Base-by-base conservation (phyloP, 2,797 vertebrate species). In the Gallinago solitaria region DNA sequence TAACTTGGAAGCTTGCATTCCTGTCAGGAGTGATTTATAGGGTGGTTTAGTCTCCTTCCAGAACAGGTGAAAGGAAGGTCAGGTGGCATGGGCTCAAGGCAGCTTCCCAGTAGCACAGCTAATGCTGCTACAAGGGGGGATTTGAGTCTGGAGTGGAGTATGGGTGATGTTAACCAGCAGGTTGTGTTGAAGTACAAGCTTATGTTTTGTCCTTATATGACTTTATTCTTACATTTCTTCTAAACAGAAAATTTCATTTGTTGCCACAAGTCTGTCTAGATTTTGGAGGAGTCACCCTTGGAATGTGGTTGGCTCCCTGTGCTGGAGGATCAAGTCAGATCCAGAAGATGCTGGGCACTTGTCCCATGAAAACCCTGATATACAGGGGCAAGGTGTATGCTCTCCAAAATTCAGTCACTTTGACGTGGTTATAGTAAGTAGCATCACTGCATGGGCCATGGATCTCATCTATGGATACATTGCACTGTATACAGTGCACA, bases 1-100 rank as follows among this genome's bases (percentile, higher is more conserved):
- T 48, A 84, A 45, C 60, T 80, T 84, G 59, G 74, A 86, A 94
- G 73, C 73, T 94, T 93, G 61, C 68, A 61, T 95, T 94, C 33
- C 57, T 95, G 64, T 90, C 86, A 68, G 28, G 45, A 89, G 53
- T 64, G 74, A 64, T 94, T 92, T 89, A 75, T 68, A 68, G 64
- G 28, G 53, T 74, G 37, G 33, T 70, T 91, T 69, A 67, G 59
- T 50, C 75, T 95, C 76, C 67, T 77, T 92, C 57, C 78, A 80
- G 67, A 79, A 80, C 35, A 39, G 73, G 50, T 94, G 73, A 92
- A 93, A 71, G 78, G 63, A 67, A 93, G 32, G 77, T 94, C 45
- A 86, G 50, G 63, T 90, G 76, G 37, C 54, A 48, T 13, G 33
- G 56, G 30, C 37, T 83, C 61, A 82, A 48, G 20, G 24, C 60